Evolutionary conservation across 2,113 vertebrate species (phyloP).

Genomic region (Elephantulus edwardii): DNA sequence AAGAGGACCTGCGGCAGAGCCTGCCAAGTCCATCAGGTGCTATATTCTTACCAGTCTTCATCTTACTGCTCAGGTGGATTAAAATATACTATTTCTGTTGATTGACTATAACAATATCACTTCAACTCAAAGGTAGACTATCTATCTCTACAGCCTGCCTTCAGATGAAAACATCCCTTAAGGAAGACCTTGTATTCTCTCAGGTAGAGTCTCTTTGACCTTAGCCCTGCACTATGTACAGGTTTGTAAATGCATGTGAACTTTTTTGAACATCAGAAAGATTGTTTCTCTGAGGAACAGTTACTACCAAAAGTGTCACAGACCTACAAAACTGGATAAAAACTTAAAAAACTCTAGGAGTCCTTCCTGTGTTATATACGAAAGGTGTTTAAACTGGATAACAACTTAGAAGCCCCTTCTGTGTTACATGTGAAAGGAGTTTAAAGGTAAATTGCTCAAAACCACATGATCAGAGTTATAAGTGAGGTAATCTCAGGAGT

Average conservation of each 20-base stretch:
- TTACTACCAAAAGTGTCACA: too few species aligned
- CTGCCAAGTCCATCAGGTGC: rapidly evolving
- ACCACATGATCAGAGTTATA: neutral
- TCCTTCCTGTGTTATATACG: neutral
- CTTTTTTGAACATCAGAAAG: neutral
- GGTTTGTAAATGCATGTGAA: neutral
- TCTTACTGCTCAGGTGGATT: neutral
- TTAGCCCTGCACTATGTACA: neutral
- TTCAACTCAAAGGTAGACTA: neutral
- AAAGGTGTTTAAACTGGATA: neutral
- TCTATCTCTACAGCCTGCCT: neutral
- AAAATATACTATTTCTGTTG: neutral
- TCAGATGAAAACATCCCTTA: rapidly evolving
- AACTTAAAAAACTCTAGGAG: neutral
- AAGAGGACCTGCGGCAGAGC: neutral
- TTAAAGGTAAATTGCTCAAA: neutral
- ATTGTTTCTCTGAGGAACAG: neutral
- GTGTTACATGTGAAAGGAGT: neutral
- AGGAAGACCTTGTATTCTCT: neutral
- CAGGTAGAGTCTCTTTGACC: neutral
- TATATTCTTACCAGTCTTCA: neutral
- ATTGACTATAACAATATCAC: neutral
- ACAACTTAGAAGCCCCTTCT: neutral
- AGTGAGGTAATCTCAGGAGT: neutral
- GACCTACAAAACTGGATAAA: neutral